Percentiles rank a stretch among this genome's conserved stretches.
phyloP scores from a whole-genome alignment of 2,113 vertebrate genomes.

The Chaenogobius annularis region DNA sequence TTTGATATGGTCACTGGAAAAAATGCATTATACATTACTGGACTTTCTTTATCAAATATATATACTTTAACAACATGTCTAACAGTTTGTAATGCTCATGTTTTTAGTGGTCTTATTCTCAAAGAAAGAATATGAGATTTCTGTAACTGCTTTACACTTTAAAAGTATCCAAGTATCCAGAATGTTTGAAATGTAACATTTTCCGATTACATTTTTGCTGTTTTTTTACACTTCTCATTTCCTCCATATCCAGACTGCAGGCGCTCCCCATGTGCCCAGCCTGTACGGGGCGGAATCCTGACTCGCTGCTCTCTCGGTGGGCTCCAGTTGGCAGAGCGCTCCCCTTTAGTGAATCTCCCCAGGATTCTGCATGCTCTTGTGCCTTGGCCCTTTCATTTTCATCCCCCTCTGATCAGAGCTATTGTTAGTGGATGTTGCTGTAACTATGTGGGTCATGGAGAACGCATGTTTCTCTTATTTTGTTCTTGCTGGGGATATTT shows the following conservation, averaged over 20 bases:
- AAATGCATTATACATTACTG: background rate
- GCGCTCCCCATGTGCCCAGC: too few species aligned
- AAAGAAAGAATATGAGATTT: too few species aligned
- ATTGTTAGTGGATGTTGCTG: slow-evolving; percentile 29
- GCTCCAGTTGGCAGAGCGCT: slow-evolving; percentile 36
- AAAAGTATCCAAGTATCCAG: background rate
- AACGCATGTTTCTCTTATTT: slow-evolving; percentile 30
- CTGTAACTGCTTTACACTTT: too few species aligned
- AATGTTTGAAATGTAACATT: background rate
- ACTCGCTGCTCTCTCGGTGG: slow-evolving; percentile 45
- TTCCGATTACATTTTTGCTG: background rate
- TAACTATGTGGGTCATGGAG: slow-evolving; percentile 33
- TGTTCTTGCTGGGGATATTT: slow-evolving; percentile 27
- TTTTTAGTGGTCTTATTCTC: too few species aligned
- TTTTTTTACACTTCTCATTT: background rate
- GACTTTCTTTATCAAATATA: too few species aligned
- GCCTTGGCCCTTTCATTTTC: slow-evolving; percentile 29
- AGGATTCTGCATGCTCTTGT: slow-evolving; percentile 36
- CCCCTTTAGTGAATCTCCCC: slow-evolving; percentile 27
- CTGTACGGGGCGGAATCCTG: slow-evolving; percentile 22
- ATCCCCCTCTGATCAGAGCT: slow-evolving; percentile 17
- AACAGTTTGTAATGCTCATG: too few species aligned
- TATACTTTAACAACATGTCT: too few species aligned
- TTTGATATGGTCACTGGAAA: background rate
- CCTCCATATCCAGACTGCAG: background rate